These are phyloP conservation scores for Tetrao urogallus DNA, from an alignment of 2,113 vertebrate species.

Conservation along the genomic window DNA sequence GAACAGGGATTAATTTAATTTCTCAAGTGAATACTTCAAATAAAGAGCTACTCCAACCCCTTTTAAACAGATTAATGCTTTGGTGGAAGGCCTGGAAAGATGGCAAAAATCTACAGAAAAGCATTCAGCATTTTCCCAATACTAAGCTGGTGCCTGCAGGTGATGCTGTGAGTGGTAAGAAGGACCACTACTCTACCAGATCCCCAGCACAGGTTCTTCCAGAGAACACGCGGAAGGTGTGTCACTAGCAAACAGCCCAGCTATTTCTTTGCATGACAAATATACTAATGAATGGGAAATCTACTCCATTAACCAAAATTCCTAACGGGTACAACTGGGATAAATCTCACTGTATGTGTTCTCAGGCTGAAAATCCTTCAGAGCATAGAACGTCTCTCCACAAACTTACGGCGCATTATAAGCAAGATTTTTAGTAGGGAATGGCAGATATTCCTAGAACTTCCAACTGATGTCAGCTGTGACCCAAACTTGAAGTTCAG, in stretches of 20 bases:
- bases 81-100: not conserved
- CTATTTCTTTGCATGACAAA: not conserved
- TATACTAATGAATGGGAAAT: not conserved
- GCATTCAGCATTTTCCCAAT: not conserved
- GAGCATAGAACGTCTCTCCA: not conserved
- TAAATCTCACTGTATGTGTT: not conserved
- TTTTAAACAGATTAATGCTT: not conserved
- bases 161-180: not conserved
- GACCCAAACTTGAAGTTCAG: not conserved
- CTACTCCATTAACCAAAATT: not conserved
- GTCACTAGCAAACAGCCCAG: not conserved
- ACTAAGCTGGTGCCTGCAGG: not conserved
- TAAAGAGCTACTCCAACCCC: not conserved
- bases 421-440: not conserved
- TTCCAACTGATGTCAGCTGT: not conserved
- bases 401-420: not conserved
- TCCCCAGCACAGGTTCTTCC: not conserved
- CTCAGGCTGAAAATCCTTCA: not conserved
- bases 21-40: not conserved
- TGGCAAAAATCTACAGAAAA: not conserved
- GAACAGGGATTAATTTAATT: not conserved
- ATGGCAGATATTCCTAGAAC: not conserved
- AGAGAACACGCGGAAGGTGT: accelerated
- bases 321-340: not conserved
- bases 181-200: not conserved